Evolutionary conservation across 1,140 invertebrate genomes (phyloP).

Genomic region (Polypedilum pembai): DNA sequence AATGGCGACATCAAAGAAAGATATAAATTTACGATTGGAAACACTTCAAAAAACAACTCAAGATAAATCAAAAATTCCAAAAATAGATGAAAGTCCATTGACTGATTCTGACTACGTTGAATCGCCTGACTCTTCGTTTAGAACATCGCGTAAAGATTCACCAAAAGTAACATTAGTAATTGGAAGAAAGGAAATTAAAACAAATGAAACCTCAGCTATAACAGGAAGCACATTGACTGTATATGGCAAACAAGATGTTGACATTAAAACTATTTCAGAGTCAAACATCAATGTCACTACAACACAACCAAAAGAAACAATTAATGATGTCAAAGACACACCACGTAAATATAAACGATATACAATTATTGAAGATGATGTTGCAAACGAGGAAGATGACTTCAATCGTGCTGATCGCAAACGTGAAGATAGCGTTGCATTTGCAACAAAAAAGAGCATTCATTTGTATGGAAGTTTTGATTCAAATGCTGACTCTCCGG

Average conservation of each 20-base stretch:
- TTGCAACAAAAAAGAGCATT: conserved; percentile 46
- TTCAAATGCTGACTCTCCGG: conserved; percentile 41
- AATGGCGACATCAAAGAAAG: not conserved
- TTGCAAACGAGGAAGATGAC: conserved; percentile 34
- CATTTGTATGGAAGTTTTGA: conserved; percentile 44
- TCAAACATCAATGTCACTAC: conserved; percentile 48
- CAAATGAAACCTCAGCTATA: conserved; percentile 45
- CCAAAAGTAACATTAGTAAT: conserved; percentile 47
- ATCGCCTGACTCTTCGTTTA: not conserved
- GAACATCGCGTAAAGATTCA: conserved; percentile 28
- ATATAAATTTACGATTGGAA: conserved; percentile 1
- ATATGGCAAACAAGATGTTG: conserved; percentile 45
- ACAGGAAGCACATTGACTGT: conserved; percentile 47
- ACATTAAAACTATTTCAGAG: conserved; percentile 48
- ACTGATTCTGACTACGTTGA: conserved; percentile 16
- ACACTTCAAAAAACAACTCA: not conserved
- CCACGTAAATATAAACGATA: conserved; percentile 35
- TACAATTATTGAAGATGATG: conserved; percentile 32
- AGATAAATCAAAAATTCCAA: not conserved
- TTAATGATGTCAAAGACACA: not conserved
- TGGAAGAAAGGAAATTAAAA: conserved; percentile 47
- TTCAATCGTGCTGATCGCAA: conserved; percentile 36
- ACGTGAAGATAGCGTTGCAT: conserved; percentile 45
- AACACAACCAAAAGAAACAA: conserved; percentile 30
- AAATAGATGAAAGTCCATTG: not conserved